phyloP scores from a whole-genome alignment of 2,113 vertebrate species.

The Myotis yumanensis region DNA sequence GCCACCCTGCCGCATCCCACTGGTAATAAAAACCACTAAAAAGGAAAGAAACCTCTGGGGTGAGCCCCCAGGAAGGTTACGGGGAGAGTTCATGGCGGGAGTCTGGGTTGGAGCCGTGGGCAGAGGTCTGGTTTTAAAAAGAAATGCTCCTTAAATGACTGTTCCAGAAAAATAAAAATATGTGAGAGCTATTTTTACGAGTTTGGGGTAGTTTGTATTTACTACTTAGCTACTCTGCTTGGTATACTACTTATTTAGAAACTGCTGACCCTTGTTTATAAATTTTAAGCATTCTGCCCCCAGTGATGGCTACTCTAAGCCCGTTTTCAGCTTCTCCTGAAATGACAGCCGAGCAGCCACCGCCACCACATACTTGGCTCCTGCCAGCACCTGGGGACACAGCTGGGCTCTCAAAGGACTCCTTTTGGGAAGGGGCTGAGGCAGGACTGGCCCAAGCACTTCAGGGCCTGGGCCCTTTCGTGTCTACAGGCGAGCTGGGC shows the following conservation, averaged over 20 bases:
- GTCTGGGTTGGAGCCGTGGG: rapidly evolving
- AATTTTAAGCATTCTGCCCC: not conserved
- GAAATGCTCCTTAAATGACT: not conserved
- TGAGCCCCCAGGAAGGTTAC: not conserved
- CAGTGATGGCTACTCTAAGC: not conserved
- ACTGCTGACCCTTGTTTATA: not conserved
- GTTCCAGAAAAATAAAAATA: constrained; percentile 26
- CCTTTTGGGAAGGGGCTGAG: not conserved
- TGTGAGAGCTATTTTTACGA: constrained; percentile 51
- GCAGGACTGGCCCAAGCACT: not conserved
- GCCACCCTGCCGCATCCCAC: too few species aligned
- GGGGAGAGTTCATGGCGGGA: not conserved
- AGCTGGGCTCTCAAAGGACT: not conserved
- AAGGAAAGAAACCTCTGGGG: not conserved
- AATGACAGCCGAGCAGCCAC: not conserved
- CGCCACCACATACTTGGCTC: not conserved
- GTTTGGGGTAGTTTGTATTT: not conserved
- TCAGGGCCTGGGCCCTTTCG: not conserved
- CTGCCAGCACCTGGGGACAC: not conserved
- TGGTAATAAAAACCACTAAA: not conserved
- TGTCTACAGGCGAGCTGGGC: not conserved
- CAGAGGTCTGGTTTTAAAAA: not conserved
- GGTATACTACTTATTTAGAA: constrained; percentile 48
- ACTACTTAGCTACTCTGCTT: constrained; percentile 33
- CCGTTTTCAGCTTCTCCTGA: not conserved